A percentile compares a stretch with the other conserved stretches of the same genome.
phyloP scores from a whole-genome alignment of 2,888 invertebrate species.

The Campaea margaritaria region DNA sequence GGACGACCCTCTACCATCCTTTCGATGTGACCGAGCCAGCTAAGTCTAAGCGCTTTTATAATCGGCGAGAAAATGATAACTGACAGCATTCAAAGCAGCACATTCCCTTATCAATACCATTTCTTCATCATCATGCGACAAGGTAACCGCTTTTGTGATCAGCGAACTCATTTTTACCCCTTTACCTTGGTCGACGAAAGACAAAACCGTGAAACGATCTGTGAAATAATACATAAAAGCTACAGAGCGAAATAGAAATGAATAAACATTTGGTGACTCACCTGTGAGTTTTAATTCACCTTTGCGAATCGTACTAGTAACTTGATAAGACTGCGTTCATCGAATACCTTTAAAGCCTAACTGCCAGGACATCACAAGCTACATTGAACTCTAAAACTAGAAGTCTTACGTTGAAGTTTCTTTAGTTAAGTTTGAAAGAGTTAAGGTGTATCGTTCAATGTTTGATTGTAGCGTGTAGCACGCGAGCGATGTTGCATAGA shows the following conservation, averaged over 20 bases:
- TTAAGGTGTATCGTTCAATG: slow-evolving; percentile 34
- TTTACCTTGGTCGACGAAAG: background rate
- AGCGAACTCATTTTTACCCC: too few species aligned
- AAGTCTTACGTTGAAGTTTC: slow-evolving; percentile 28
- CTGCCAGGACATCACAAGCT: background rate
- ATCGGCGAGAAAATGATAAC: too few species aligned
- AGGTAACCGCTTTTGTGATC: too few species aligned
- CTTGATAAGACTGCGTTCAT: slow-evolving; percentile 63
- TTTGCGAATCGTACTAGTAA: slow-evolving; percentile 69
- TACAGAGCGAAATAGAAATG: slow-evolving; percentile 53
- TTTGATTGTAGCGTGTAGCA: slow-evolving; percentile 69
- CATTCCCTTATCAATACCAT: too few species aligned
- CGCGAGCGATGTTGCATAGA: slow-evolving; percentile 73
- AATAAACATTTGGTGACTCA: slow-evolving; percentile 66
- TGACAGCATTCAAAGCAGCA: too few species aligned
- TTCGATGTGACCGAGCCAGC: too few species aligned
- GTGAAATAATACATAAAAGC: slow-evolving; percentile 32
- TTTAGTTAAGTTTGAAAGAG: slow-evolving; percentile 14
- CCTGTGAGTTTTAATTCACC: slow-evolving; percentile 63
- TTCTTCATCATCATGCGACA: too few species aligned
- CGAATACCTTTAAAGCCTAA: slow-evolving; percentile 35
- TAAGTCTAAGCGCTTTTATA: too few species aligned
- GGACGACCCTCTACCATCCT: too few species aligned
- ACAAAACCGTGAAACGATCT: background rate
- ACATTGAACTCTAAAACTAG: slow-evolving; percentile 30